Evolutionary conservation across 2,797 vertebrate species (phyloP), one percentile per base, ranked within the genome.

Genomic region (Erpetoichthys calabaricus): DNA sequence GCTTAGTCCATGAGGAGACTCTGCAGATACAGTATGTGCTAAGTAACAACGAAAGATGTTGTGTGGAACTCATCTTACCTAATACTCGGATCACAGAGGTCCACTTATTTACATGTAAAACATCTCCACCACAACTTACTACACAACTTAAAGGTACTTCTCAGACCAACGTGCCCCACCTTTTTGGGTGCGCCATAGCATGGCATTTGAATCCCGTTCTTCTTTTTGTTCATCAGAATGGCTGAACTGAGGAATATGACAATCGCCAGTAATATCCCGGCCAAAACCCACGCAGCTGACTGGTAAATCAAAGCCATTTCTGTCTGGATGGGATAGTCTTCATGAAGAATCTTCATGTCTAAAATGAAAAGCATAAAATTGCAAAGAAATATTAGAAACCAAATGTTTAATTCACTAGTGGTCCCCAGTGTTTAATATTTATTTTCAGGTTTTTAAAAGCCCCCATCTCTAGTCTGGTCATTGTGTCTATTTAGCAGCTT

Each of bases 141-240:
- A 25, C 25, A 25, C 2, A 25, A 25, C 25, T 25, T 25, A 25
- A 25, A 25, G 25, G 25, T 25, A 25, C 25, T 25, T 25, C 25
- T 25, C 25, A 25, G 25, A 25, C 25, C 25, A 25, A 25, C 25
- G 1, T 49, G 10, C 54, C 71, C 74, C 60, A 87, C 86, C 85
- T 88, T 89, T 71, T 85, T 87, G 47, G 86, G 86, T 9, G 86
- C 80, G 3, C 80, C 79, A 68, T 87, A 87, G 73, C 85, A 89
- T 52, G 85, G 84, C 86, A 89, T 88, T 77, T 86, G 86, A 62
- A 86, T 75, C 80, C 85, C 88, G 61, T 84, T 85, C 77, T 86
- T 88, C 54, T 84, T 89, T 68, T 75, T 81, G 71, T 86, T 87
- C 61, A 89, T 61, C 54, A 89, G 73, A 45, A 87, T 57, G 1